Conservation (phyloP, 35 echinoderm and acorn worm genomes). For the Heliocidaris erythrogramma region DNA sequence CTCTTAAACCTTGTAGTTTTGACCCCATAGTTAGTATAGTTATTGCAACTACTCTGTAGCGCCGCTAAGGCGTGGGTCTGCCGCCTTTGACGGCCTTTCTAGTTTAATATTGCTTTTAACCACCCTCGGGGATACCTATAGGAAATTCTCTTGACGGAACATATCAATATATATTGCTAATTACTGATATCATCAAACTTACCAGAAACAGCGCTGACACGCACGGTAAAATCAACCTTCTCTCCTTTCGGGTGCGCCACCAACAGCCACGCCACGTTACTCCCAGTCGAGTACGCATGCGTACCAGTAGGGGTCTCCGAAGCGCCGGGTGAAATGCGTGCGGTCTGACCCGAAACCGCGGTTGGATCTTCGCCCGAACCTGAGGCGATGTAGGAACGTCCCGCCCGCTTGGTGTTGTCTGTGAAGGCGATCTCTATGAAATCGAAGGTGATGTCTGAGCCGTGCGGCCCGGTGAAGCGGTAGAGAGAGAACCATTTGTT, state of each 20-base stretch:
- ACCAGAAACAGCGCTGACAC: background rate
- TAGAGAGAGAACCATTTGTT: conserved; percentile 27
- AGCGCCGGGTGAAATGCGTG: background rate
- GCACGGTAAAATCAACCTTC: conserved; percentile 3
- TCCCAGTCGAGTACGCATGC: background rate
- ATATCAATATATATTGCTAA: no score
- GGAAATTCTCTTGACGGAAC: no score
- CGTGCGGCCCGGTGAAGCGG: background rate
- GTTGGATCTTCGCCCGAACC: conserved; percentile 22
- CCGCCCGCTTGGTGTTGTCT: background rate
- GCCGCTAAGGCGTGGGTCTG: no score
- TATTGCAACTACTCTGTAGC: no score
- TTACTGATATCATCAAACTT: background rate
- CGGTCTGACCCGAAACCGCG: background rate
- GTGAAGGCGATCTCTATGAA: conserved; percentile 31
- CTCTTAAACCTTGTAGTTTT: no score
- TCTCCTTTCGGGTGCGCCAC: conserved; percentile 12
- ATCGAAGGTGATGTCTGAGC: background rate
- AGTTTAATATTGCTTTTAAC: no score
- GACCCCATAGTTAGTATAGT: no score
- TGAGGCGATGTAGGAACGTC: background rate
- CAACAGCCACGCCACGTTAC: background rate
- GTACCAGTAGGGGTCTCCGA: background rate
- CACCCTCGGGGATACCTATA: no score
- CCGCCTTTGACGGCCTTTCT: no score